Base-by-base conservation (phyloP, 2,888 invertebrate species). In the Rhamphomyia laevipes region DNA sequence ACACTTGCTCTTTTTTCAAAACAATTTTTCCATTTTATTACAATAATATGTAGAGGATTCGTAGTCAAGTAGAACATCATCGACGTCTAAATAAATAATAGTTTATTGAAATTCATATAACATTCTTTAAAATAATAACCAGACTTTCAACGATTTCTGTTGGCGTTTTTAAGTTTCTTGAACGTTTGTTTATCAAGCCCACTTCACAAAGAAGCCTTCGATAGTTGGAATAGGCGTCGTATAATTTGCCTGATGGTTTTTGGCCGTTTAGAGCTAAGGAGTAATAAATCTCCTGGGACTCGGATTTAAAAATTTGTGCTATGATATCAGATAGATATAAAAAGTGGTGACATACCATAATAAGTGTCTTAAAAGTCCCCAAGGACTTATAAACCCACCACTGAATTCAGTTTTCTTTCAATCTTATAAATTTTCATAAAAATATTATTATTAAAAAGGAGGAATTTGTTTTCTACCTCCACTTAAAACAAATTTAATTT, bases 11-110 rank as follows among this genome's bases (percentile, higher is more conserved):
- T 31, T n/a, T 46, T 33, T 13, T 11, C 15, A 21, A 47, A 43
- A 38, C 31, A 47, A n/a, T 46, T 46, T 35, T 37, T 13, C 50
- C 46, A 50, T 46, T 46, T 50, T 7, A 43, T 27, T 12, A 30
- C 10, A 17, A 46, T 46, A 43, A 43, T 17, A 3, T 43, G n/a
- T 33, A 33, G 13, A 5, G 33, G 3, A 33, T 33, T 33, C 33
- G 33, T 33, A 6, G 33, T 33, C 4, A 9, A 6, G 11, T 9
- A 6, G 33, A 33, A 33, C 13, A 6, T 33, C 33, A 33, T 3
- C 4, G 33, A 13, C 4, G 33, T 33, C 33, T 6, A 33, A 33
- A 33, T 13, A 33, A 33, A 33, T 33, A 33, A 33, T 33, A 33
- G 33, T 33, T 33, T 13, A 33, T 33, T 5, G 7, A 33, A 33